Evolutionary conservation across 2,888 invertebrate species (phyloP), one percentile per base, ranked within the genome.

Genomic region (Schrankia costaestrigalis): DNA sequence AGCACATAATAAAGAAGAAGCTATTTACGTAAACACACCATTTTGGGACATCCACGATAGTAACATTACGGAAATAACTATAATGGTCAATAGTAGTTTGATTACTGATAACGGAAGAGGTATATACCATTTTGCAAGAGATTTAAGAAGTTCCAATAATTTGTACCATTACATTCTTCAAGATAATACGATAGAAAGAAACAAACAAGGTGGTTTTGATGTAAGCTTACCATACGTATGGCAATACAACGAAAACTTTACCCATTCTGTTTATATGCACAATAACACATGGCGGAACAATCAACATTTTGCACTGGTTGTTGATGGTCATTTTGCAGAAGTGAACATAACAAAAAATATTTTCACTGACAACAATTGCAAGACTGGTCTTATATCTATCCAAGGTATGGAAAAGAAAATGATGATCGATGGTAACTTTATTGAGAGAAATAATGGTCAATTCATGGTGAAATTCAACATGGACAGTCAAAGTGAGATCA

Each of bases 381-480:
- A 93, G 56, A 89, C 86, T 8, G 96, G 97, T 0, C 77, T 97
- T 15, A 88, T 98, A 8, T 90, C 93, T 0, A 87, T 97, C 13
- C 90, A 92, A 40, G 99, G 99, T 5, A 99, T 99, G 97, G 99
- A 99, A 75, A 99, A 99, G 80, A 94, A 95, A 59, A 90, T 99
- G 79, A 90, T 92, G 38, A 93, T 99, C 36, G 91, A 93, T 58
- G 90, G 91, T 24, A 98, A 98, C 74, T 83, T 89, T 29, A 93
- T 98, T 40, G 90, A 91, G 51, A 89, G 90, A 33, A 99, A 99
- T 68, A 91, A 89, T 30, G 97, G 96, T 0, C 90, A 90, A 29
- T 96, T 91, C 63, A 93, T 98, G 85, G 90, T 98, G 1, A 94
- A 97, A 71, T 95, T 98, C 61, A 91, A 92, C 48, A 94, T 95